Evolutionary conservation across 1,140 invertebrate genomes (phyloP).

Genomic region (Drosophila paulistorum): DNA sequence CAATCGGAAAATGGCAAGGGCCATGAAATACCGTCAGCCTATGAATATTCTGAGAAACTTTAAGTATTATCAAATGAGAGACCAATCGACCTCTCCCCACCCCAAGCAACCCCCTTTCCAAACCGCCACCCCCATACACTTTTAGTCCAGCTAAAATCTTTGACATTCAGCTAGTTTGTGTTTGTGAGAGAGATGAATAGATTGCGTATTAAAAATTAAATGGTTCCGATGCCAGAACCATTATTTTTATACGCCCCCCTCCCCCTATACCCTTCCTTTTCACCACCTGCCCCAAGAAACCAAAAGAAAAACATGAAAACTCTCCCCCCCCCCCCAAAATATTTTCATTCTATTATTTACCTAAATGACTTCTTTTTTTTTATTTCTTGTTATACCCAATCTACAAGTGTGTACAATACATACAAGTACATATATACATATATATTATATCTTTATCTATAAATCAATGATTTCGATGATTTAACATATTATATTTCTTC

Average conservation of each 20-base stretch:
- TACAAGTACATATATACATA: background rate
- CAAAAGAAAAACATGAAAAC: too few species aligned
- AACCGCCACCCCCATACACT: background rate
- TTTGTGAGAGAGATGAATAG: conserved; percentile 82
- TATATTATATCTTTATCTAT: conserved; percentile 24
- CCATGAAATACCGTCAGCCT: conserved; percentile 4
- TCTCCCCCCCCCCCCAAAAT: background rate
- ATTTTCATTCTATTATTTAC: too few species aligned
- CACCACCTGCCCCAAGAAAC: background rate
- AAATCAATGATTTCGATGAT: conserved; percentile 22
- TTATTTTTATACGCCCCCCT: conserved; percentile 55
- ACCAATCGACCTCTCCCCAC: conserved; percentile 6
- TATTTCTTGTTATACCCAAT: too few species aligned
- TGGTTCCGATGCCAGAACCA: conserved; percentile 16
- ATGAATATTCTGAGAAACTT: conserved; percentile 63
- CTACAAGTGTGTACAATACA: too few species aligned
- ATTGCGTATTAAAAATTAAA: conserved; percentile 81
- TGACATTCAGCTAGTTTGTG: conserved; percentile 57
- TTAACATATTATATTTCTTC: background rate
- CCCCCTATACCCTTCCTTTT: background rate
- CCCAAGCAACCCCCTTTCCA: conserved; percentile 11
- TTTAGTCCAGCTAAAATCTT: conserved; percentile 7
- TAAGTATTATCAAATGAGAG: conserved; percentile 23
- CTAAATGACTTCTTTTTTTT: too few species aligned
- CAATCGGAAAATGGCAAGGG: conserved; percentile 44